phyloP scores from a whole-genome alignment of 1,140 invertebrate species.

The Chironomus tepperi region DNA sequence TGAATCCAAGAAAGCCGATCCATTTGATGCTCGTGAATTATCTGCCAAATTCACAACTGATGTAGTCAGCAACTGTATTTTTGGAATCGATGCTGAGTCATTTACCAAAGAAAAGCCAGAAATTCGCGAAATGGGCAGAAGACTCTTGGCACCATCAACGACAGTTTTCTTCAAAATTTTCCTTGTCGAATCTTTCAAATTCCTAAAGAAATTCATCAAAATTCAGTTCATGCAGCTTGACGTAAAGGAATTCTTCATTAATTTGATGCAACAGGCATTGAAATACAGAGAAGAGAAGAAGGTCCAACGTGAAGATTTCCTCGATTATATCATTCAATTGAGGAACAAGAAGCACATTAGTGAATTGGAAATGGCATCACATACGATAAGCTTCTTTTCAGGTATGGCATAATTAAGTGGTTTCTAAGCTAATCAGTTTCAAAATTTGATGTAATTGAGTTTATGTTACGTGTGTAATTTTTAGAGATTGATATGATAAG shows the following conservation, averaged over 20 bases:
- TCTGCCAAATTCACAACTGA: conserved; percentile 42
- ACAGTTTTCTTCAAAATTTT: conserved; percentile 30
- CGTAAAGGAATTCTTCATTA: conserved; percentile 36
- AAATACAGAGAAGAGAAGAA: conserved; percentile 30
- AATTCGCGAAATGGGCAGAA: conserved; percentile 31
- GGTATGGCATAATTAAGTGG: too few relatives aligned
- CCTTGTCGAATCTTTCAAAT: conserved; percentile 30
- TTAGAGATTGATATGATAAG: too few relatives aligned
- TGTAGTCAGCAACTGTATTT: conserved; percentile 42
- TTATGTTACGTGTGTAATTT: too few relatives aligned
- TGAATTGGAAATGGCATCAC: conserved; percentile 47
- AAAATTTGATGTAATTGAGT: too few relatives aligned
- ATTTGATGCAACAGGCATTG: conserved; percentile 32
- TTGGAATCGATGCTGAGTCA: conserved; percentile 40
- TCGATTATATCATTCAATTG: conserved; percentile 38
- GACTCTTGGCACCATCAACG: conserved; percentile 32
- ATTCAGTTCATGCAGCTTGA: conserved; percentile 32
- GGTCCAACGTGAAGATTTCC: conserved; percentile 37
- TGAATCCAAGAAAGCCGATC: neutral
- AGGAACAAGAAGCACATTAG: conserved; percentile 39
- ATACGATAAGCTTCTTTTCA: conserved; percentile 43
- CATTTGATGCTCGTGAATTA: conserved; percentile 28
- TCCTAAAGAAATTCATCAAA: conserved; percentile 30
- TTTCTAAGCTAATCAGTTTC: too few relatives aligned
- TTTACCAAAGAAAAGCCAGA: conserved; percentile 31